Percentiles rank a stretch among this genome's conserved stretches.
Conservation (phyloP, 2,888 invertebrate species). For the Dione vanillae region DNA sequence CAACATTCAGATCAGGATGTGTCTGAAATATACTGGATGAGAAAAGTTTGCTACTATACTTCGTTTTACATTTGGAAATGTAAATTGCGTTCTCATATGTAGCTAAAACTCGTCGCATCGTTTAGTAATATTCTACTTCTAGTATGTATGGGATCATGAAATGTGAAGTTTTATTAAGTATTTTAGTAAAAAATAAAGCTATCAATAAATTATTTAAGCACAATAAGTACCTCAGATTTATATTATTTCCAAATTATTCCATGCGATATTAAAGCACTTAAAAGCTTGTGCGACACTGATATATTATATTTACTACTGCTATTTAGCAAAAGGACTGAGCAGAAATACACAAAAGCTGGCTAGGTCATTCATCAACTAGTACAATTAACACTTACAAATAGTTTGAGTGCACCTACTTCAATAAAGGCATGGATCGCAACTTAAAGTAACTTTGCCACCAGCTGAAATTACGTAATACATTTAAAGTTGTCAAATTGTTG, state of each 20-base stretch:
- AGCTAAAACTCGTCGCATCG: neutral
- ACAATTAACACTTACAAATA: slow-evolving; percentile 19
- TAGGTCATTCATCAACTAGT: slow-evolving; percentile 21
- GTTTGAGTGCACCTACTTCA: slow-evolving; percentile 23
- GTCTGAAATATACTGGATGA: slow-evolving; percentile 21
- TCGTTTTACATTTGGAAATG: slow-evolving; percentile 22
- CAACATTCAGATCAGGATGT: slow-evolving; percentile 19
- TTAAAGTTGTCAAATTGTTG: neutral
- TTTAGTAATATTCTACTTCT: neutral
- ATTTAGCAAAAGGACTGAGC: neutral
- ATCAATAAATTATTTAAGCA: too few species aligned
- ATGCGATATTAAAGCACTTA: too few species aligned
- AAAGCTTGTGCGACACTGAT: neutral
- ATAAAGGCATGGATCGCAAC: slow-evolving; percentile 15
- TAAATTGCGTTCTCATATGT: slow-evolving; percentile 11
- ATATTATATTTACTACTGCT: neutral
- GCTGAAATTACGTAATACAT: neutral
- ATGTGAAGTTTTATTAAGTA: slow-evolving; percentile 7
- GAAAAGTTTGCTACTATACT: slow-evolving; percentile 24
- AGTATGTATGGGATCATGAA: neutral
- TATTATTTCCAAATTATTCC: too few species aligned
- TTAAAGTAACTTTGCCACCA: slow-evolving; percentile 12
- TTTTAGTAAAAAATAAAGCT: too few species aligned
- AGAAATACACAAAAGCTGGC: slow-evolving; percentile 3
- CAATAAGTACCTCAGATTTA: too few species aligned